phyloP scores from a whole-genome alignment of 2,888 invertebrate species.

The Macrosoma leucophasiata region DNA sequence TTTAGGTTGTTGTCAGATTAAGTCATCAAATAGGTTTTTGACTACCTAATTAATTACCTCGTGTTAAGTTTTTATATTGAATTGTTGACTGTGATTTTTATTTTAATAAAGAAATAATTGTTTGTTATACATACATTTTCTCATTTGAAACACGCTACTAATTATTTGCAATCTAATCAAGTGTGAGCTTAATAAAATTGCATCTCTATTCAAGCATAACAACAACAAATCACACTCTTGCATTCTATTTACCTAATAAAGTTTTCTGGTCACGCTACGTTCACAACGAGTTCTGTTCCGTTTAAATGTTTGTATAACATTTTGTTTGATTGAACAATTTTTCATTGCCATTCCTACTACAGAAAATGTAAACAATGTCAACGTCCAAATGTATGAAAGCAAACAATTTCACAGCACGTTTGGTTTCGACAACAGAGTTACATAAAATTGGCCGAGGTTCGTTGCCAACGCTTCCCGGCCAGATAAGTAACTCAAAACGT shows the following conservation, averaged over 20 bases:
- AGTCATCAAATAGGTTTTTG: conserved; percentile 48
- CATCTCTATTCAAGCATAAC: conserved; percentile 9
- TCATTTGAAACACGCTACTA: too few relatives aligned
- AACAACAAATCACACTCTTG: too few relatives aligned
- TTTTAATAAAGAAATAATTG: conserved; percentile 20
- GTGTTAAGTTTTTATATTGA: conserved; percentile 40
- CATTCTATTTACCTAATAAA: too few relatives aligned
- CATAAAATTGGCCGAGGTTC: conserved; percentile 62
- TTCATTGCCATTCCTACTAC: conserved; percentile 5
- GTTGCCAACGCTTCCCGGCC: conserved; percentile 62
- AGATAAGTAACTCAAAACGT: conserved; percentile 61
- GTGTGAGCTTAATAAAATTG: background rate
- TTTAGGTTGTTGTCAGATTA: conserved; percentile 39
- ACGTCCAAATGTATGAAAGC: conserved; percentile 22
- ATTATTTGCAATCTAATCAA: too few relatives aligned
- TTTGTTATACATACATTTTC: too few relatives aligned
- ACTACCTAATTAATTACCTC: conserved; percentile 46
- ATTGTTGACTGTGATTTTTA: conserved; percentile 17
- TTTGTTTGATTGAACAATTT: too few relatives aligned
- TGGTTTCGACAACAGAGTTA: conserved; percentile 70
- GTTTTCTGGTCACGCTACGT: too few relatives aligned
- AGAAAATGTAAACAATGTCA: conserved; percentile 20
- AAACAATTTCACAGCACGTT: conserved; percentile 42
- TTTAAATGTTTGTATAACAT: too few relatives aligned
- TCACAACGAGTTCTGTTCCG: too few relatives aligned